Conservation (phyloP, 2,113 vertebrate species). For the Chionis minor region DNA sequence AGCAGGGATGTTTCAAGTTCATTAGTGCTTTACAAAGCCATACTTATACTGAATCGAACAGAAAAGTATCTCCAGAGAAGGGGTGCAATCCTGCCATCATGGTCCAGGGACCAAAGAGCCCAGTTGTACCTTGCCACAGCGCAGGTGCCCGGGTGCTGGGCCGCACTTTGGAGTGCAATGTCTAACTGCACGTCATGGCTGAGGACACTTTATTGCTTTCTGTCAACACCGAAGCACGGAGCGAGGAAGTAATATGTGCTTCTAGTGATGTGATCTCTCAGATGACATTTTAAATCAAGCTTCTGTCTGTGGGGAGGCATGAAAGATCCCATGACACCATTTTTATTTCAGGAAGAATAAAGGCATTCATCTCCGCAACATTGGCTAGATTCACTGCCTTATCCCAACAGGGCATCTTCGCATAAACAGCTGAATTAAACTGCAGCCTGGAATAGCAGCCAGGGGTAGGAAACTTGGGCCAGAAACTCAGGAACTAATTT, state of each 20-base stretch:
- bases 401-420: slow-evolving; percentile 38
- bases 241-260: slow-evolving; percentile 48
- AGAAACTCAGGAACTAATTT: not conserved
- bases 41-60: not conserved
- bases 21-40: slow-evolving; percentile 8
- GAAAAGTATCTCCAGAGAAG: not conserved
- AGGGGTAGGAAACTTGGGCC: not conserved
- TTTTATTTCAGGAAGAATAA: slow-evolving; percentile 65
- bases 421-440: slow-evolving; percentile 36
- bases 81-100: not conserved
- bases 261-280: slow-evolving; percentile 34
- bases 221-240: slow-evolving; percentile 12
- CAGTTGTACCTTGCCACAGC: not conserved
- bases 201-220: slow-evolving; percentile 49
- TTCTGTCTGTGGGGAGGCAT: slow-evolving; percentile 31
- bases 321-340: slow-evolving; percentile 49
- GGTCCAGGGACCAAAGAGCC: not conserved
- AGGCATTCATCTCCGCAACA: slow-evolving; percentile 32
- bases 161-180: rapidly evolving
- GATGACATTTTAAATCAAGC: slow-evolving; percentile 59
- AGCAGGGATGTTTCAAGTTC: not conserved
- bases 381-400: slow-evolving; percentile 22
- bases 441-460: not conserved
- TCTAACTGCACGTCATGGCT: slow-evolving; percentile 1
- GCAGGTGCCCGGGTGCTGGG: not conserved